These are phyloP conservation scores for Syngnathus floridae DNA, from an alignment of 2,113 vertebrate genomes.

Conservation along the genomic window DNA sequence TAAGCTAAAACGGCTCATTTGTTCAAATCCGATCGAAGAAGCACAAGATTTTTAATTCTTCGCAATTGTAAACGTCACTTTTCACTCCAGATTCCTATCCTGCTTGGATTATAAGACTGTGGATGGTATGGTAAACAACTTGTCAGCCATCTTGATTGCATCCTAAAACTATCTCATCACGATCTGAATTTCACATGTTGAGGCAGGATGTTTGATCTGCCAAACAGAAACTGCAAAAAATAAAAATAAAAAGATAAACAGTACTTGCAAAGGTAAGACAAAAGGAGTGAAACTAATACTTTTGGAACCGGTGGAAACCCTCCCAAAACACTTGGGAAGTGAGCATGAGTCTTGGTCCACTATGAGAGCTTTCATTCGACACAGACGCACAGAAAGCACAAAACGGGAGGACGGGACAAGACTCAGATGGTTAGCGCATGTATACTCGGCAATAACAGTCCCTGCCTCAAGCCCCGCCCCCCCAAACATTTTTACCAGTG, in stretches of 20 bases:
- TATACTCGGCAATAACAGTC: background rate
- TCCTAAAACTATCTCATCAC: slow-evolving; percentile 11
- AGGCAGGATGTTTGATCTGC: slow-evolving; percentile 27
- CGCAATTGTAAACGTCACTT: too few species aligned
- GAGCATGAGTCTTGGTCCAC: slow-evolving; percentile 14
- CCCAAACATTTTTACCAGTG: slow-evolving; percentile 1
- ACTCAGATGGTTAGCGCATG: background rate
- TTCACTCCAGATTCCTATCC: too few species aligned
- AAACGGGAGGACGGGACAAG: background rate
- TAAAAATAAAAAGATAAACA: slow-evolving; percentile 13
- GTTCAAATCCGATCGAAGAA: too few species aligned
- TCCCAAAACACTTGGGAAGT: slow-evolving; percentile 12
- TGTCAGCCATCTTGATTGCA: too few species aligned
- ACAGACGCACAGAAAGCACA: slow-evolving; percentile 44
- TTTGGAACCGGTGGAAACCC: slow-evolving; percentile 3
- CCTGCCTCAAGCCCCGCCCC: background rate
- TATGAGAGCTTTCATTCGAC: slow-evolving; percentile 31
- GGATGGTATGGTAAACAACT: too few species aligned
- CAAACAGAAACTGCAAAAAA: slow-evolving; percentile 10
- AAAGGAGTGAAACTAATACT: slow-evolving; percentile 20
- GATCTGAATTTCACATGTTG: slow-evolving; percentile 8
- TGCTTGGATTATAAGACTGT: too few species aligned
- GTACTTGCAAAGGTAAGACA: slow-evolving; percentile 7
- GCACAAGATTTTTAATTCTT: too few species aligned
- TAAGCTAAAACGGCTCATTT: too few species aligned